A percentile compares a stretch with the other conserved stretches of the same genome.
Evolutionary conservation across 1,140 invertebrate species (phyloP).

Genomic region (Nephila pilipes): DNA sequence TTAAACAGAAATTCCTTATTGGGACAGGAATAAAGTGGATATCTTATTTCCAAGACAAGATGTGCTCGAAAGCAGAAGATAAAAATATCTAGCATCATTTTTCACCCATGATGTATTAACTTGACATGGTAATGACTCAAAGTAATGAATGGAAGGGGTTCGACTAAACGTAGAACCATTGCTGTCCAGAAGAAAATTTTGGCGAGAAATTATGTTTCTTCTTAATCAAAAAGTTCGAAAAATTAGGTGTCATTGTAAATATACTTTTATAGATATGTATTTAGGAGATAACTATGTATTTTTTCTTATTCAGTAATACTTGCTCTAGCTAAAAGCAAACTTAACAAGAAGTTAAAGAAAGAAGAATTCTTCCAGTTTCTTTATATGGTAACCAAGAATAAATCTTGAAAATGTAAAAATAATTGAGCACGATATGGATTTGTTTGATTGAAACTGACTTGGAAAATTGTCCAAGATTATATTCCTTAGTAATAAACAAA

Average conservation of each 20-base stretch:
- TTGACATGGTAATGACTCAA: slow-evolving; percentile 11
- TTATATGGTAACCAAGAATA: too few species aligned
- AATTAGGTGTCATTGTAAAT: not conserved
- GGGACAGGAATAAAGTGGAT: not conserved
- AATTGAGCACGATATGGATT: too few species aligned
- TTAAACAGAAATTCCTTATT: not conserved
- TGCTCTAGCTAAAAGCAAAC: too few species aligned
- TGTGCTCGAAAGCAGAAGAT: not conserved
- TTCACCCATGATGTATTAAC: slow-evolving; percentile 7
- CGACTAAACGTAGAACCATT: slow-evolving; percentile 21
- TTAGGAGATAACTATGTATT: too few species aligned
- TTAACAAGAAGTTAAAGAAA: too few species aligned
- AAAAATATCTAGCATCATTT: not conserved
- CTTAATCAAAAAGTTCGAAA: not conserved
- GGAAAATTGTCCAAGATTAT: too few species aligned
- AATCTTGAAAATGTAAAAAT: too few species aligned
- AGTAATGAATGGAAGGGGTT: not conserved
- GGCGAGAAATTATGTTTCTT: not conserved
- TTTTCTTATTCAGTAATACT: too few species aligned
- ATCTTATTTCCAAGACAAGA: not conserved
- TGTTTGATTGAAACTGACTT: too few species aligned
- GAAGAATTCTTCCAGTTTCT: too few species aligned
- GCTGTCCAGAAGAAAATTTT: not conserved
- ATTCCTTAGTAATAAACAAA: too few species aligned
- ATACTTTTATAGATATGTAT: too few species aligned